Evolutionary conservation across 1,140 invertebrate species (phyloP).

Genomic region (Drosophila obscura): DNA sequence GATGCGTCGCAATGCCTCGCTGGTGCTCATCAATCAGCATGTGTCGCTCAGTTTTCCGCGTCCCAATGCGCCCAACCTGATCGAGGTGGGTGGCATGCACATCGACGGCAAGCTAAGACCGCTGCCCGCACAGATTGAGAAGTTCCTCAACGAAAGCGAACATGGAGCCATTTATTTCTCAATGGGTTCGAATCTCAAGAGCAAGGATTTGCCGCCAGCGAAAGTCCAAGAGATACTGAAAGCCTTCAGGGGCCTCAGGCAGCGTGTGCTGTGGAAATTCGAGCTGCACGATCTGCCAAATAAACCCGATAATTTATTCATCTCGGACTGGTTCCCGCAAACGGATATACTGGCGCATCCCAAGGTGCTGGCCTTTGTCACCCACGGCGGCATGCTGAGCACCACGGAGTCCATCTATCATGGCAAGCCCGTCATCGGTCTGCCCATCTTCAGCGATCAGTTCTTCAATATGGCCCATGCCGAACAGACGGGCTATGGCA

Average conservation of each 20-base stretch:
- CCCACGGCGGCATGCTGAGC: conserved; percentile 86
- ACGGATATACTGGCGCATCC: conserved; percentile 86
- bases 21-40: conserved; percentile 85
- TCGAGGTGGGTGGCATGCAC: conserved; percentile 85
- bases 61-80: conserved; percentile 83
- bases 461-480: conserved; percentile 65
- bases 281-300: conserved; percentile 84
- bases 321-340: conserved; percentile 87
- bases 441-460: conserved; percentile 87
- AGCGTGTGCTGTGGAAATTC: conserved; percentile 87
- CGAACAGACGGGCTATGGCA: conserved; percentile 56
- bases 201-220: conserved; percentile 72
- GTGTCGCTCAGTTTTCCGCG: conserved; percentile 81
- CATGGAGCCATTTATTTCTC: conserved; percentile 86
- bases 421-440: conserved; percentile 86
- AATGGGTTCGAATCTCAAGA: conserved; percentile 78
- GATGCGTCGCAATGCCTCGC: conserved; percentile 84
- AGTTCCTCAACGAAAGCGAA: conserved; percentile 79
- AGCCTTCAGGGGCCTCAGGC: conserved; percentile 85
- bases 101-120: conserved; percentile 65
- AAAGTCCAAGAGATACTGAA: conserved; percentile 84
- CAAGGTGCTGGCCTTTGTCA: conserved; percentile 86
- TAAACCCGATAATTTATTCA: conserved; percentile 85
- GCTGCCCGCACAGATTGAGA: conserved; percentile 67
- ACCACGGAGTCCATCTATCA: conserved; percentile 86